A percentile compares a stretch with the other conserved stretches of the same genome.
These are phyloP conservation scores for Tanytarsus gracilentus DNA, from an alignment of 2,888 invertebrate genomes.

Conservation along the genomic window DNA sequence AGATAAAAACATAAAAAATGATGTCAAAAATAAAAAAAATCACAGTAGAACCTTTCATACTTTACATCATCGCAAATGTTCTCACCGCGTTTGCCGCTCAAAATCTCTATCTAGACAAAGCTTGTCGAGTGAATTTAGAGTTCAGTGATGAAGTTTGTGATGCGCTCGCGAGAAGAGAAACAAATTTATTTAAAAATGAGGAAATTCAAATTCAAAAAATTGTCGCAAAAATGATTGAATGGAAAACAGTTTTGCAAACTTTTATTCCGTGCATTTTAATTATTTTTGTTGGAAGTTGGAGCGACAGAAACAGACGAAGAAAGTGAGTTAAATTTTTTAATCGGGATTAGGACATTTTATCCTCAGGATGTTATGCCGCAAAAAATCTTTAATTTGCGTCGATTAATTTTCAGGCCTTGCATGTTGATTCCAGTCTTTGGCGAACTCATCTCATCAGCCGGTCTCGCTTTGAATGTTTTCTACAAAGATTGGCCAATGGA, in stretches of 20 bases:
- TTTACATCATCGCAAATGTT: constrained; percentile 48
- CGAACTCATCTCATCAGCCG: constrained; percentile 46
- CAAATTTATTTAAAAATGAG: constrained; percentile 48
- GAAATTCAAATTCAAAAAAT: constrained; percentile 61
- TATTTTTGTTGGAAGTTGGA: constrained; percentile 54
- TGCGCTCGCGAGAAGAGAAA: constrained; percentile 64
- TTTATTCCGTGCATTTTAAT: constrained; percentile 49
- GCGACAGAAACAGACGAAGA: constrained; percentile 50
- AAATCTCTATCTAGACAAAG: constrained; percentile 77
- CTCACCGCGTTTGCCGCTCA: constrained; percentile 68
- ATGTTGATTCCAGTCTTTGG: constrained; percentile 50
- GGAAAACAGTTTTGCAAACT: constrained; percentile 76
- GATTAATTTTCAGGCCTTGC: constrained; percentile 36
- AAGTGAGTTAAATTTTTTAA: constrained; percentile 38
- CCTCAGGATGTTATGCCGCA: too few species aligned
- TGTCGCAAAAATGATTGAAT: constrained; percentile 71
- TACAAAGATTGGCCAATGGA: constrained; percentile 41
- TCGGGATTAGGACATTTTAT: too few species aligned
- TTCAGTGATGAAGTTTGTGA: constrained; percentile 66
- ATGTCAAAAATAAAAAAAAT: too few species aligned
- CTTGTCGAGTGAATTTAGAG: constrained; percentile 70
- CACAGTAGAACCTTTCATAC: constrained; percentile 56
- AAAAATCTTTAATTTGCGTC: neutral
- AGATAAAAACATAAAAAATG: too few species aligned
- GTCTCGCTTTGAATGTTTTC: constrained; percentile 49